Conservation (phyloP, 2,113 vertebrate genomes). For the Scatophagus argus region DNA sequence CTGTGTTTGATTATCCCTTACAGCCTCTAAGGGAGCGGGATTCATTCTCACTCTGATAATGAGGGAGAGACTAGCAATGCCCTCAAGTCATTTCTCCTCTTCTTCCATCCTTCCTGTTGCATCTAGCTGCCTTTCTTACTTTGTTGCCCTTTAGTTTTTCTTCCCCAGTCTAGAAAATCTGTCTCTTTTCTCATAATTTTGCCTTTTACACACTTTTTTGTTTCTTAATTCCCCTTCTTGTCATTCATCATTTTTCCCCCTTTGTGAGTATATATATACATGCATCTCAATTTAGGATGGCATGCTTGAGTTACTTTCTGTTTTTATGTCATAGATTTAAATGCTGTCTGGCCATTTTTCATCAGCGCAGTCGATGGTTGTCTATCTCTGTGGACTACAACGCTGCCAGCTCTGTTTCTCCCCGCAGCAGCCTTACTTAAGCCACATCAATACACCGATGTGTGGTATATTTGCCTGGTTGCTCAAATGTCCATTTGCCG, state of each 20-base stretch:
- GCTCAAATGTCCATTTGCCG: constrained; percentile 57
- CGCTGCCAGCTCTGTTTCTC: constrained; percentile 62
- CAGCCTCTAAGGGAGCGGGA: constrained; percentile 77
- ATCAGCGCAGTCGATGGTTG: constrained; percentile 53
- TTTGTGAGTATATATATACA: constrained; percentile 14
- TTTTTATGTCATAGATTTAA: constrained; percentile 64
- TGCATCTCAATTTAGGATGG: constrained; percentile 25
- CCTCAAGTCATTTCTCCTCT: constrained; percentile 81
- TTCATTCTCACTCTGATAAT: constrained; percentile 84
- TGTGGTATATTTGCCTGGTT: constrained; percentile 66
- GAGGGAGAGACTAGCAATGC: constrained; percentile 81
- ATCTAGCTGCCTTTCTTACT: constrained; percentile 41
- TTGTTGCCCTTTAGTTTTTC: constrained; percentile 47
- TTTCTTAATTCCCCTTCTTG: constrained; percentile 3
- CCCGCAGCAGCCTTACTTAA: constrained; percentile 66
- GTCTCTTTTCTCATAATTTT: background rate
- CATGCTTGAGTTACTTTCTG: constrained; percentile 37
- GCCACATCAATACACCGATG: constrained; percentile 62
- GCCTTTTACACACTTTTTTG: constrained; percentile 13
- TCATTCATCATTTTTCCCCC: constrained; percentile 17
- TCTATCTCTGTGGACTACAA: constrained; percentile 57
- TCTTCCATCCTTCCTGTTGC: constrained; percentile 74
- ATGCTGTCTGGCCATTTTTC: constrained; percentile 64
- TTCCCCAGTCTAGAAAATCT: constrained; percentile 31
- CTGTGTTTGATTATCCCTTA: constrained; percentile 80